Conservation (phyloP, 35 echinoderm and acorn worm species). For the Apostichopus parvimensis region DNA sequence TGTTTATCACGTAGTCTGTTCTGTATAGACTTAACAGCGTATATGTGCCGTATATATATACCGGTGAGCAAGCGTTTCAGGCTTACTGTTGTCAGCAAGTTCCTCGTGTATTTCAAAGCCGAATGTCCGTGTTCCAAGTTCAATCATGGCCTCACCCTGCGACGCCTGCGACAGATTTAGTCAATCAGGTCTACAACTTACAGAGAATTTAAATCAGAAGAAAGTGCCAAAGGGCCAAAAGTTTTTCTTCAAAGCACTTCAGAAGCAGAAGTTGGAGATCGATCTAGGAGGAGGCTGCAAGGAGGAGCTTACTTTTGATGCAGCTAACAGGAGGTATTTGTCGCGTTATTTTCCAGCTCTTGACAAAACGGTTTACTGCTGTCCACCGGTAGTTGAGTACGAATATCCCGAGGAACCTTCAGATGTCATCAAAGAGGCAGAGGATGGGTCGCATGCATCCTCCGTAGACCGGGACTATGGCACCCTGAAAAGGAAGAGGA, state of each 20-base stretch:
- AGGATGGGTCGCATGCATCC: neutral
- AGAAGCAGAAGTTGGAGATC: neutral
- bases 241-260: neutral
- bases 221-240: neutral
- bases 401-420: conserved; percentile 7
- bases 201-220: neutral
- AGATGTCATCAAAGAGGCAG: neutral
- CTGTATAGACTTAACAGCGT: too few species aligned
- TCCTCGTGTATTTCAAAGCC: too few species aligned
- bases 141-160: too few species aligned
- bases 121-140: too few species aligned
- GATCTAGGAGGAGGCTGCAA: neutral
- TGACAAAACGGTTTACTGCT: conserved; percentile 14
- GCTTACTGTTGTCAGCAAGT: too few species aligned
- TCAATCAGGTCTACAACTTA: neutral
- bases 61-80: too few species aligned
- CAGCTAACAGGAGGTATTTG: conserved; percentile 7
- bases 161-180: too few species aligned
- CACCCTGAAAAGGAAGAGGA: neutral
- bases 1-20: too few species aligned
- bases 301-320: neutral
- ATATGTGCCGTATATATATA: too few species aligned
- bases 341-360: conserved; percentile 16
- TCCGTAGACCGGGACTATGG: neutral
- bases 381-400: conserved; percentile 9